Conservation (phyloP, 37 sponge, comb jelly and placozoan species). For the Ephydatia muelleri region DNA sequence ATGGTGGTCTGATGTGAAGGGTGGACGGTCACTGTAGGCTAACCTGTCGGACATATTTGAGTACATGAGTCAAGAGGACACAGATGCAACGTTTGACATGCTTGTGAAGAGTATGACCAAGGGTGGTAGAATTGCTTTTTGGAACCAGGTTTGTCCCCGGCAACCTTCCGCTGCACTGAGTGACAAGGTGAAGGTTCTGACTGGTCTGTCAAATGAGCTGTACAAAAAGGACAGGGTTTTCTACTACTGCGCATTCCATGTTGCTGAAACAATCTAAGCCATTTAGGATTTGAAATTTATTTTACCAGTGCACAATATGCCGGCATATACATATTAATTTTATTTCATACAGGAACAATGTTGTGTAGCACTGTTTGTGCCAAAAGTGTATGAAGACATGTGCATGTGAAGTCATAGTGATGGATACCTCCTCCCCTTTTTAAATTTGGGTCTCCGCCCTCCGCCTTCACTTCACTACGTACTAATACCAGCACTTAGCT, state of each 20-base stretch:
- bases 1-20: neutral
- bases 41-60: slow-evolving; percentile 70
- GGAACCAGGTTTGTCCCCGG: slow-evolving; percentile 48
- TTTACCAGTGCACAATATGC: too few relatives aligned
- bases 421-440: too few relatives aligned
- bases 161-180: slow-evolving; percentile 3
- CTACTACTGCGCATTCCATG: slow-evolving; percentile 42
- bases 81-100: slow-evolving; percentile 12
- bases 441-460: too few relatives aligned
- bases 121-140: slow-evolving; percentile 65
- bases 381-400: too few relatives aligned
- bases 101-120: slow-evolving; percentile 5
- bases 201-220: slow-evolving; percentile 29
- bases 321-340: neutral
- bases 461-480: too few relatives aligned
- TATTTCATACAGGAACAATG: too few relatives aligned
- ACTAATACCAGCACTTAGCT: too few relatives aligned
- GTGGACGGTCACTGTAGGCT: slow-evolving; percentile 11
- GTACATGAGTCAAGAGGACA: slow-evolving; percentile 51
- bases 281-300: too few relatives aligned
- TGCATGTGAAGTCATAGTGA: too few relatives aligned
- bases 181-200: slow-evolving; percentile 12
- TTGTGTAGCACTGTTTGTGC: too few relatives aligned
- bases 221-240: slow-evolving; percentile 49
- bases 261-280: neutral